Percentiles rank a stretch among this genome's conserved stretches.
These are phyloP conservation scores for Benitochromis conjunctus DNA, from an alignment of 2,113 vertebrate species.

Conservation along the genomic window DNA sequence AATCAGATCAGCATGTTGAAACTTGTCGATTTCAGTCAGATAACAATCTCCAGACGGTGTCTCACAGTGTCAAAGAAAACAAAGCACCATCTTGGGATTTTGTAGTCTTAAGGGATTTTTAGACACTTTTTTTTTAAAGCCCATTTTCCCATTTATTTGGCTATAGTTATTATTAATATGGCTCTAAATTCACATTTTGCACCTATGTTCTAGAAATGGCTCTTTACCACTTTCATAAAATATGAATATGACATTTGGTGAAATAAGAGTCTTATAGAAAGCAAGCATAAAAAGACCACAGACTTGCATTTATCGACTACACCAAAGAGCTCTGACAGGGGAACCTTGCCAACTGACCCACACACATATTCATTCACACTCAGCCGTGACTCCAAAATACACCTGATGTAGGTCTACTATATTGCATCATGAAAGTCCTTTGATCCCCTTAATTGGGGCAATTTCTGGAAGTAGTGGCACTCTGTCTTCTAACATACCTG, in stretches of 20 bases:
- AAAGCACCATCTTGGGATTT: background rate
- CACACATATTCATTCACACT: background rate
- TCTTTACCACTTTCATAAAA: background rate
- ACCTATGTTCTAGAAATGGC: background rate
- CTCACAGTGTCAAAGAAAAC: background rate
- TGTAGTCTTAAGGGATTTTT: background rate
- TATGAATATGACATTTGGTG: background rate
- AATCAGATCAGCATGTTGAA: background rate
- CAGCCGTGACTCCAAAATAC: rapidly evolving
- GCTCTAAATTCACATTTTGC: background rate
- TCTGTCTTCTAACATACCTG: background rate
- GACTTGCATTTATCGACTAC: background rate
- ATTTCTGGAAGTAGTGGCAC: background rate
- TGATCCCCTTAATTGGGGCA: rapidly evolving
- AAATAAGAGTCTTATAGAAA: background rate
- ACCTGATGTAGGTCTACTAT: background rate
- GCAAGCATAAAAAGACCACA: background rate
- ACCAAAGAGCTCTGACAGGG: background rate
- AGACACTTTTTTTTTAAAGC: background rate
- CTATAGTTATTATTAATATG: background rate
- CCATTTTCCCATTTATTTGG: background rate
- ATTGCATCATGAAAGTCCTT: background rate
- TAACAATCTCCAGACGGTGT: background rate
- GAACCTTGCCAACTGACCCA: background rate
- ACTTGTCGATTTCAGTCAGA: background rate